These are phyloP conservation scores for Gouania willdenowi DNA, from an alignment of 2,797 vertebrate species.

Conservation along the genomic window DNA sequence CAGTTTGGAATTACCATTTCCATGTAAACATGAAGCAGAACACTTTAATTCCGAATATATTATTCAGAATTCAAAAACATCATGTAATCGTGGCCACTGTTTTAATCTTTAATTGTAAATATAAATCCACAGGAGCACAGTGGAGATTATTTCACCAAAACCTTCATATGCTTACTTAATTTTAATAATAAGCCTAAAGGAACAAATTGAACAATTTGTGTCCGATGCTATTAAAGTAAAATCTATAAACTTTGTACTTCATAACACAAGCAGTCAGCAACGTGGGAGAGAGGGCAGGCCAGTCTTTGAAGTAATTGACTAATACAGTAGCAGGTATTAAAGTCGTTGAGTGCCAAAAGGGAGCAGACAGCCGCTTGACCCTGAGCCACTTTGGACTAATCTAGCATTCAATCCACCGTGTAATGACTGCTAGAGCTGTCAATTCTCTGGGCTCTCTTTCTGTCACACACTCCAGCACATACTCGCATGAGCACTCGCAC, in stretches of 20 bases:
- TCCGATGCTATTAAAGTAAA: no score
- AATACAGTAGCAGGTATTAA: constrained; percentile 99
- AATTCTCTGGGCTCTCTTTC: constrained; percentile 93
- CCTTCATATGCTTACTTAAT: no score
- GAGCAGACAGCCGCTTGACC: constrained; percentile 99
- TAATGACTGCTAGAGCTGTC: constrained; percentile 99
- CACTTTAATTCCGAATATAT: no score
- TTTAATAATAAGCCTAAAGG: no score
- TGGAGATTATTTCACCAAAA: no score
- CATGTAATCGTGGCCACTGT: no score
- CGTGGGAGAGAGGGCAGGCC: constrained; percentile 70
- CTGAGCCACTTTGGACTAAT: constrained; percentile 99
- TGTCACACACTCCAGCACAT: constrained; percentile 37
- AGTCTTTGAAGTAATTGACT: constrained; percentile 98
- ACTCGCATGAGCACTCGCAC: constrained; percentile 4
- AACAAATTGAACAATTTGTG: no score
- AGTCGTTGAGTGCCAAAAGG: constrained; percentile 99
- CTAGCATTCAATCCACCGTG: constrained; percentile 99
- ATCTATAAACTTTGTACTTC: constrained; percentile 44
- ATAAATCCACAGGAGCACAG: no score
- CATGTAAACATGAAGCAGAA: no score
- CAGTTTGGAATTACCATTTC: no score
- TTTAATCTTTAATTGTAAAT: no score
- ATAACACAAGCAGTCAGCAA: constrained; percentile 31
- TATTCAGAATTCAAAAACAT: no score